Conservation (phyloP, 2,797 vertebrate species). For the Psittacula derbiana region DNA sequence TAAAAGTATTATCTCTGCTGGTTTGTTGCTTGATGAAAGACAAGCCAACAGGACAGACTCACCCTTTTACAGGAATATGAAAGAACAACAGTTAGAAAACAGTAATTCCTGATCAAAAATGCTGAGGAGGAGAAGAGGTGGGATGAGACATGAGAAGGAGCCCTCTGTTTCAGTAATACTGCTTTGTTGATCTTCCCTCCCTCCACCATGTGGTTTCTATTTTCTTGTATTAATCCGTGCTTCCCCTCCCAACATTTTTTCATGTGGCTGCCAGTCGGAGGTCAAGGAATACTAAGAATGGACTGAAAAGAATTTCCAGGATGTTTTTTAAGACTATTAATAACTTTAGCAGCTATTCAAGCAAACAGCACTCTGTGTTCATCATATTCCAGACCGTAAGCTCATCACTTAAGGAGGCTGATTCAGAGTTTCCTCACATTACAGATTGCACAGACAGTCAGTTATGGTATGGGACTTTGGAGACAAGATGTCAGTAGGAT, state of each 20-base stretch:
- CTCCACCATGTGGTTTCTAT: constrained; percentile 58
- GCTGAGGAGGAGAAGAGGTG: background rate
- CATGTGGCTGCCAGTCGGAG: constrained; percentile 44
- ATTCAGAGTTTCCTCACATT: background rate
- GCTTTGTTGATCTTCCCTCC: constrained; percentile 46
- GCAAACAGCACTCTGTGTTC: background rate
- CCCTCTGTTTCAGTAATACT: constrained; percentile 17
- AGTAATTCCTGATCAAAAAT: background rate
- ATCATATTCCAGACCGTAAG: background rate
- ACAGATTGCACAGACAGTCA: background rate
- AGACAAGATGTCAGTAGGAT: background rate
- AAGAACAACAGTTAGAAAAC: background rate
- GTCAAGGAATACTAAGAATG: constrained; percentile 58
- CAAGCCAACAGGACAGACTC: background rate
- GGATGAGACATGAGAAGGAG: background rate
- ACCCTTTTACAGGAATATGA: background rate
- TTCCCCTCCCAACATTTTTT: constrained; percentile 65
- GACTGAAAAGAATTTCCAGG: constrained; percentile 64
- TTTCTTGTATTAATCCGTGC: constrained; percentile 37
- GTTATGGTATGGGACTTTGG: background rate
- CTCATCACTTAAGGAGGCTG: background rate
- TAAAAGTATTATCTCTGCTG: background rate
- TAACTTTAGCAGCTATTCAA: constrained; percentile 47
- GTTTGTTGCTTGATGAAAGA: background rate
- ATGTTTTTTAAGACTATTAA: constrained; percentile 68